Base-by-base conservation (phyloP, 2,888 invertebrate species). In the Desoria tigrina region DNA sequence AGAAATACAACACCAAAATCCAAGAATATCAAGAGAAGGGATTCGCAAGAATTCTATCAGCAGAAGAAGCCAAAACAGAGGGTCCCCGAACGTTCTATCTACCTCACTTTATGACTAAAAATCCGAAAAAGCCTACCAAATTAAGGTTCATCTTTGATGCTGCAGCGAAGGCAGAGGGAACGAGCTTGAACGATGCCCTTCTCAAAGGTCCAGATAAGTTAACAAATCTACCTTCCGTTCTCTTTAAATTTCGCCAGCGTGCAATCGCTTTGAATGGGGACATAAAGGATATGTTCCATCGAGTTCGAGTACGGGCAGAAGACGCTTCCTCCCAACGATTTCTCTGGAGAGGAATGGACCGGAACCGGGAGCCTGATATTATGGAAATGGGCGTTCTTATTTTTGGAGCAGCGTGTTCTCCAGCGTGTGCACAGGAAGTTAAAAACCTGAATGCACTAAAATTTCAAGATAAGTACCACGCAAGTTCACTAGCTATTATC, bases 111-210 rank as follows among this genome's bases (percentile, higher is more conserved):
- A 66, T 58, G 0, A 72, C 72, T 1, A 24, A 18, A 0, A 69
- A 65, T 18, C 65, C 63, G 2, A 71, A 71, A 32, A 74, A 75
- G 42, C 69, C 75, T 1, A 60, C 32, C 2, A 75, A 74, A 24
- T n/a, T 74, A 0, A 42, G 75, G n/a, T n/a, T n/a, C n/a, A n/a
- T n/a, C n/a, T n/a, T n/a, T n/a, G n/a, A n/a, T n/a, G n/a, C n/a
- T n/a, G 4, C 37, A 74, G 0, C 72, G 74, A 61, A 58, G 39
- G 23, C 27, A 1, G 3, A 45, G 0, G 68, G 65, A 16, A 39
- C 3, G 2, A 54, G 65, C 7, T 54, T 72, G 1, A 75, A 74
- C 61, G 65, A 71, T n/a, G n/a, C n/a, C n/a, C n/a, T n/a, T n/a
- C n/a, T n/a, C n/a, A n/a, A n/a, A n/a, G n/a, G n/a, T n/a, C n/a